Percentiles rank a stretch among this genome's conserved stretches.
These are phyloP conservation scores for Drosophila trapezifrons DNA, from an alignment of 1,140 invertebrate genomes.

Conservation along the genomic window DNA sequence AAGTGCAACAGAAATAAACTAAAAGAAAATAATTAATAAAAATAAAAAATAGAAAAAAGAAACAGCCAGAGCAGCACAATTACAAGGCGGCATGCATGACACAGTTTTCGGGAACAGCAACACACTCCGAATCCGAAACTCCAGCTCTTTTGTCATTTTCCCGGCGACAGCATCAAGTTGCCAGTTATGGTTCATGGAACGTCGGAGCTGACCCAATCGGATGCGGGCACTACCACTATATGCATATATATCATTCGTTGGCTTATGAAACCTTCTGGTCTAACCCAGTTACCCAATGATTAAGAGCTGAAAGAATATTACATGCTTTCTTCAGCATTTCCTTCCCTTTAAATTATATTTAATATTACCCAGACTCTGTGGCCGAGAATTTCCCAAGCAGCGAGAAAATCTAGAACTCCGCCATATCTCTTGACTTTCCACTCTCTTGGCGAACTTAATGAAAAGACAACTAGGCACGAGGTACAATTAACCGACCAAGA, in stretches of 20 bases:
- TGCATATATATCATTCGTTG: constrained; percentile 25
- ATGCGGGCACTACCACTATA: background rate
- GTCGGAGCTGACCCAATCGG: constrained; percentile 38
- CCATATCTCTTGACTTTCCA: constrained; percentile 23
- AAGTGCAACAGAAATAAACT: constrained; percentile 10
- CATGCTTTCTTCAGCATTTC: background rate
- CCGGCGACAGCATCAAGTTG: constrained; percentile 45
- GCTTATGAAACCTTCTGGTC: constrained; percentile 48
- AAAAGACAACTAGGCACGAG: constrained; percentile 5
- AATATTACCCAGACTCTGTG: background rate
- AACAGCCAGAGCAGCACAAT: constrained; percentile 7
- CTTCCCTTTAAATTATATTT: background rate
- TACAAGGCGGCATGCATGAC: constrained; percentile 56
- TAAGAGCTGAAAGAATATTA: background rate
- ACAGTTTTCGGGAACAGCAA: constrained; percentile 52
- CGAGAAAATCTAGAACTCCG: constrained; percentile 7
- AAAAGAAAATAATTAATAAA: background rate
- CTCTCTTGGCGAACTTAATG: constrained; percentile 6
- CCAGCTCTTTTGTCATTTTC: constrained; percentile 37
- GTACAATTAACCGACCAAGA: constrained; percentile 13
- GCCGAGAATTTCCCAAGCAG: background rate
- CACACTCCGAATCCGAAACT: constrained; percentile 12
- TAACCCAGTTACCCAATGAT: constrained; percentile 45
- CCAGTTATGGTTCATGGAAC: constrained; percentile 53
- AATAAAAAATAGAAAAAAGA: background rate